Evolutionary conservation across 2,888 invertebrate species (phyloP), one percentile per base, ranked within the genome.

Genomic region (Ceratothoa steindachneri): DNA sequence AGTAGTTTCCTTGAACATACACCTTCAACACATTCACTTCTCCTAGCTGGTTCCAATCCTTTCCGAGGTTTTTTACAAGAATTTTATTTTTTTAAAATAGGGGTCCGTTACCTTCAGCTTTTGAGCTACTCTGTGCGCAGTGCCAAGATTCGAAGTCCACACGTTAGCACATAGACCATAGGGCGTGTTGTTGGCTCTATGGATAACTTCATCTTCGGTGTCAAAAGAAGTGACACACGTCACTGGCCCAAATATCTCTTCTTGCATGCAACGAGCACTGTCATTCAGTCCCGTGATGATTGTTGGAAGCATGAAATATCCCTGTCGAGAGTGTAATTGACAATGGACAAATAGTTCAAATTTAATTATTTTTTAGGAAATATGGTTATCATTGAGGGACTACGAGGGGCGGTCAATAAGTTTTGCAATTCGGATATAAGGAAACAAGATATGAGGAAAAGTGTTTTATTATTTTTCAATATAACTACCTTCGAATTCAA

Each of bases 191-290:
- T 87, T 87, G 1, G 85, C 87, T 75, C 86, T 81, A 24, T 80
- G 65, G 22, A 87, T 83, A 0, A 84, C 86, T 69, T 82, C 81
- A 4, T 81, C 81, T 52, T 83, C 82, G 0, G 77, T 74, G 65
- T 84, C 82, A 81, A 87, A 87, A 5, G 85, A 84, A 1, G 83
- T 82, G 29, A 88, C 81, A 81, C 86, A 86, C 3, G 85, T 85
- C 12, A 87, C 86, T 0, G 87, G 87, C 0, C 87, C 87, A 82
- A 88, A 88, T 41, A 88, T 87, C 81, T 87, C 87, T 78, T 88
- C 87, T 69, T 83, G 84, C 85, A 87, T 86, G 69, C 85, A 83
- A 2, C 83, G 81, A 1, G 85, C 84, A 1, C 81, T 76, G 80
- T 87, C 86, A 0, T 81, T 31, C 1, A 87, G 81, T 31, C 72